Evolutionary conservation across 2,888 invertebrate genomes (phyloP).

Genomic region (Ectobius pallidus): DNA sequence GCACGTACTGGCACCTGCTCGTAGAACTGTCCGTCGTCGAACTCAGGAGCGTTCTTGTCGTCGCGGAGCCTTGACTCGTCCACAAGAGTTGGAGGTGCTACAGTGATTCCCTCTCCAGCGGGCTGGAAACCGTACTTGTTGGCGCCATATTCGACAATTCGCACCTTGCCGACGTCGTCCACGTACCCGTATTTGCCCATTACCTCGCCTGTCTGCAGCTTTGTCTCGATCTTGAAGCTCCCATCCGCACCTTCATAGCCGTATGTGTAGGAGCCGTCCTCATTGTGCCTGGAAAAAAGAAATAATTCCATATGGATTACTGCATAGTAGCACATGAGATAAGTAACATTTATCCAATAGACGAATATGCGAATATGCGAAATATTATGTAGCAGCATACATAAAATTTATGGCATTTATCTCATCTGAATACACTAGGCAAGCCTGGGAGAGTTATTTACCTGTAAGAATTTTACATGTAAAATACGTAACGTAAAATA

Average conservation of each 20-base stretch:
- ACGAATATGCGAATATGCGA: not conserved
- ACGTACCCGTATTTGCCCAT: conserved; percentile 91
- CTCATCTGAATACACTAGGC: no score
- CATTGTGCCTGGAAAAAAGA: conserved; percentile 70
- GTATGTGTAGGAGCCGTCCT: conserved; percentile 89
- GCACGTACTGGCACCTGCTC: conserved; percentile 40
- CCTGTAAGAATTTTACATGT: no score
- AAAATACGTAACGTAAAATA: no score
- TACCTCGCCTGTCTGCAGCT: conserved; percentile 79
- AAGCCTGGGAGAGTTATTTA: no score
- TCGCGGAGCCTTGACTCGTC: conserved; percentile 52
- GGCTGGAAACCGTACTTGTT: conserved; percentile 89
- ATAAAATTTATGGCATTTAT: no score
- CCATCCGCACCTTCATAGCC: conserved; percentile 90
- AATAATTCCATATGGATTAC: not conserved
- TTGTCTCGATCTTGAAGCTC: conserved; percentile 89
- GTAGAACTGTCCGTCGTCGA: conserved; percentile 47
- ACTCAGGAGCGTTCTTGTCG: conserved; percentile 33
- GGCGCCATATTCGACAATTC: conserved; percentile 87
- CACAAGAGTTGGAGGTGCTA: conserved; percentile 59
- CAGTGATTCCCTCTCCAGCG: conserved; percentile 84
- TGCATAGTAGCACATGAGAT: not conserved
- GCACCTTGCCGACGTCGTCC: conserved; percentile 79
- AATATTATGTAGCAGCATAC: no score
- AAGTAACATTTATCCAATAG: not conserved